phyloP scores from a whole-genome alignment of 2,797 vertebrate genomes.

The Triplophysa bombifrons region DNA sequence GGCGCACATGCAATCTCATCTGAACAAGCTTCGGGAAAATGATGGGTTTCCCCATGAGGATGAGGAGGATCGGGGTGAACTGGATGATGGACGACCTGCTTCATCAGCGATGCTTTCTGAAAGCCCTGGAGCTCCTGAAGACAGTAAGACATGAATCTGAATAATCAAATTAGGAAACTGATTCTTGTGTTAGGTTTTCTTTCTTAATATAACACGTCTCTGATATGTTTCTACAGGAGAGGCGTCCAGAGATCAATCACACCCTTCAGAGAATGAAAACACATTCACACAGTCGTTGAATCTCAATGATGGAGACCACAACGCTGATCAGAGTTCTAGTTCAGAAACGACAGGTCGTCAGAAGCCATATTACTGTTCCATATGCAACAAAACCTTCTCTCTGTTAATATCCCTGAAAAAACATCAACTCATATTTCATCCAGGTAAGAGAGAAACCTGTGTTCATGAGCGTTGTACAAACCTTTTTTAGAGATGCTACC shows the following conservation, averaged over 20 bases:
- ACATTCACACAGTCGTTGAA: neutral
- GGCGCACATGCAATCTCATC: constrained; percentile 45
- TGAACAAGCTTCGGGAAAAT: constrained; percentile 29
- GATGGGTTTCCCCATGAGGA: neutral
- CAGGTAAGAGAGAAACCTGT: constrained; percentile 28
- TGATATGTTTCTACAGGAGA: neutral
- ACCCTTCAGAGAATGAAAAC: neutral
- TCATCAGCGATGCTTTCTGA: neutral
- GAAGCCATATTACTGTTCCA: constrained; percentile 32
- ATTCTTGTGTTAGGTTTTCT: too few relatives aligned
- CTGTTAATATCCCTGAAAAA: constrained; percentile 41
- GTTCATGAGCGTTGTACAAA: neutral
- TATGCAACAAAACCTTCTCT: constrained; percentile 48
- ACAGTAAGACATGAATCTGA: constrained; percentile 1
- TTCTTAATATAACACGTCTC: neutral
- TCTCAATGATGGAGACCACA: neutral
- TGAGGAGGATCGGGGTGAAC: neutral
- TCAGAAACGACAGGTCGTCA: constrained; percentile 19
- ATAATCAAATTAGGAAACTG: too few relatives aligned
- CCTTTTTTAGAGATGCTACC: neutral
- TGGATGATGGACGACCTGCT: neutral
- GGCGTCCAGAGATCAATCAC: neutral
- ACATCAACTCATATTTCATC: constrained; percentile 51
- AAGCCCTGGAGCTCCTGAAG: neutral
- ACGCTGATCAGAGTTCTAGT: constrained; percentile 4